A percentile compares a stretch with the other conserved stretches of the same genome.
Conservation (phyloP, 2,113 vertebrate genomes). For the Cygnus buccinator region DNA sequence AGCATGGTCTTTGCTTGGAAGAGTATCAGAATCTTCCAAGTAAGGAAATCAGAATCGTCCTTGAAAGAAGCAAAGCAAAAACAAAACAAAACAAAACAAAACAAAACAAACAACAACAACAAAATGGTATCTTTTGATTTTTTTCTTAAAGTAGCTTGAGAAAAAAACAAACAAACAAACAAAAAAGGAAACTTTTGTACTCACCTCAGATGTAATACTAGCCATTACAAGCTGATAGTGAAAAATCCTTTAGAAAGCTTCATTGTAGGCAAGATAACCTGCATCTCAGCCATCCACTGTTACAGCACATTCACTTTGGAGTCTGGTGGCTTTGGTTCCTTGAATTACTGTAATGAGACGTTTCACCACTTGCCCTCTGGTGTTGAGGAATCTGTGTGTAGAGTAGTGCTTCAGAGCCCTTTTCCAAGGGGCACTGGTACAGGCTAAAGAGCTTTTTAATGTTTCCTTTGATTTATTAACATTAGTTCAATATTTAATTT, state of each 20-base stretch:
- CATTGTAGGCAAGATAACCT: background rate
- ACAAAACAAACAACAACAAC: too few relatives aligned
- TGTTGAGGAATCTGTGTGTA: background rate
- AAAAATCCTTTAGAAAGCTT: background rate
- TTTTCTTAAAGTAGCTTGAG: background rate
- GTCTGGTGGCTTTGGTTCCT: background rate
- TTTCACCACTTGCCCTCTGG: background rate
- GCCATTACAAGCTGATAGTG: background rate
- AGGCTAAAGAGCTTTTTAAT: constrained; percentile 7
- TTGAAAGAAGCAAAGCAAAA: background rate
- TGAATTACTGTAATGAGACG: background rate
- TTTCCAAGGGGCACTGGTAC: background rate
- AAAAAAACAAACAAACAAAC: background rate
- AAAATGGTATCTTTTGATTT: background rate
- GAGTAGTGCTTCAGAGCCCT: background rate
- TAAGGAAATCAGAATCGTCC: background rate
- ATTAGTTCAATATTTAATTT: background rate
- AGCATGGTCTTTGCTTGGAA: background rate
- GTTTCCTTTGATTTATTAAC: constrained; percentile 39
- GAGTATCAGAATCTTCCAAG: background rate
- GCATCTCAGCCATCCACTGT: background rate
- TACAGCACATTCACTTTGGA: background rate
- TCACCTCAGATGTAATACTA: background rate
- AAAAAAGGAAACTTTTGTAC: background rate
- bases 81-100: background rate